Conservation (phyloP, 2,888 invertebrate genomes). For the Brachynemurus nebulosus region DNA sequence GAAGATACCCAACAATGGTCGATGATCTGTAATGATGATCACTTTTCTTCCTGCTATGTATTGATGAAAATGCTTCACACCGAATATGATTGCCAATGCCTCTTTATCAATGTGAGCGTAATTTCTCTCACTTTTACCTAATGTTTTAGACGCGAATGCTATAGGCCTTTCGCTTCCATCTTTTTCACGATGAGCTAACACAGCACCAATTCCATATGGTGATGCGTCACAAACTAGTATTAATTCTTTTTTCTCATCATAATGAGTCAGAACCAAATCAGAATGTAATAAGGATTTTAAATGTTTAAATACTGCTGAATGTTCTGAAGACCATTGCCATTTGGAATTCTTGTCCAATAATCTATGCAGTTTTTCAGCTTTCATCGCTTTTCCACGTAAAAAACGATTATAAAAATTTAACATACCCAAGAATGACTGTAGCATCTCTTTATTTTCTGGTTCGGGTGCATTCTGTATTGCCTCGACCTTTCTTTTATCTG, state of each 20-base stretch:
- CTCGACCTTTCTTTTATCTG: neutral
- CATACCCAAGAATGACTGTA: conserved; percentile 12
- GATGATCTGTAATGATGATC: neutral
- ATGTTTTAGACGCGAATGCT: conserved; percentile 10
- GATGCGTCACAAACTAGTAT: conserved; percentile 13
- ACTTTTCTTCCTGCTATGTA: conserved; percentile 13
- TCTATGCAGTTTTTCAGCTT: conserved; percentile 7
- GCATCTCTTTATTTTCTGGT: conserved; percentile 7
- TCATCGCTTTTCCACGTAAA: conserved; percentile 11
- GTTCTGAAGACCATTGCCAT: too few species aligned
- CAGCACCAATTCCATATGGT: conserved; percentile 12
- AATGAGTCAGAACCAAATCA: conserved; percentile 12
- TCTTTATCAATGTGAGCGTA: conserved; percentile 18
- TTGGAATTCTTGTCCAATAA: conserved; percentile 11
- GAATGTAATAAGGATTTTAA: conserved; percentile 6
- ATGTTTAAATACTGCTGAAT: conserved; percentile 7
- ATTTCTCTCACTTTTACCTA: conserved; percentile 8
- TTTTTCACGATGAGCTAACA: conserved; percentile 3
- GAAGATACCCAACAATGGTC: too few species aligned
- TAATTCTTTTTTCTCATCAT: conserved; percentile 12
- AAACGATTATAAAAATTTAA: conserved; percentile 17
- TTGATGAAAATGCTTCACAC: conserved; percentile 16
- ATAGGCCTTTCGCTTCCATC: conserved; percentile 11
- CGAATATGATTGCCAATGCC: conserved; percentile 7
- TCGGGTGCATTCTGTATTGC: conserved; percentile 7